Percentiles rank a stretch among this genome's conserved stretches.
Conservation (phyloP, 2,888 invertebrate genomes). For the Auanema sp. region DNA sequence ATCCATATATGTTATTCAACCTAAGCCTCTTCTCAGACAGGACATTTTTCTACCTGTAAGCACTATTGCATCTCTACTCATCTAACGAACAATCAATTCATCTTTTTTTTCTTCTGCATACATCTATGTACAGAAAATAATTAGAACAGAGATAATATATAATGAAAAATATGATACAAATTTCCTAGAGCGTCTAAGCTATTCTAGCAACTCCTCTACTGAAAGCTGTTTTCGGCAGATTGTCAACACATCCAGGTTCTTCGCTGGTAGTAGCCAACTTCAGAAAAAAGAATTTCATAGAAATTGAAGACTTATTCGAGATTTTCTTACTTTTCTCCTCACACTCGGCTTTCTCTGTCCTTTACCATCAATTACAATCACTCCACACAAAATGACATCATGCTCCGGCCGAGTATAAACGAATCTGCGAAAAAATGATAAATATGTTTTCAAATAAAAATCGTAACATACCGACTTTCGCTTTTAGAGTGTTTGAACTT, state of each 20-base stretch:
- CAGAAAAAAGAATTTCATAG: neutral
- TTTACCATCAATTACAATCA: constrained; percentile 39
- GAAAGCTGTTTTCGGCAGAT: constrained; percentile 21
- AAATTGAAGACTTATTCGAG: neutral
- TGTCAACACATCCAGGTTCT: constrained; percentile 2
- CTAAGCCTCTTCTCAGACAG: no score
- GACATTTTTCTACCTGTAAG: no score
- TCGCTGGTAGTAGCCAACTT: neutral
- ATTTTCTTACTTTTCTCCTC: constrained; percentile 24
- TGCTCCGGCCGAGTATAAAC: constrained; percentile 39
- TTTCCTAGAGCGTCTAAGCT: constrained; percentile 3
- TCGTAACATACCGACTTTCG: neutral
- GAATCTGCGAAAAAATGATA: constrained; percentile 20
- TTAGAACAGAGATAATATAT: no score
- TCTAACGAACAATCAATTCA: no score
- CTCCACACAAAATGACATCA: constrained; percentile 40
- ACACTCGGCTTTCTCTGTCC: constrained; percentile 22
- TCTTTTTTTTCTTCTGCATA: no score
- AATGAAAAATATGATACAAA: no score
- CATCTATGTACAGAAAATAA: no score
- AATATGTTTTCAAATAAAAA: neutral
- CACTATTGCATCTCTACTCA: no score
- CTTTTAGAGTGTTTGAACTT: constrained; percentile 30
- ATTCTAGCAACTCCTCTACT: constrained; percentile 17
- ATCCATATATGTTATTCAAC: no score